phyloP scores from a whole-genome alignment of 2,888 invertebrate genomes.

The Caradrina clavipalpis region DNA sequence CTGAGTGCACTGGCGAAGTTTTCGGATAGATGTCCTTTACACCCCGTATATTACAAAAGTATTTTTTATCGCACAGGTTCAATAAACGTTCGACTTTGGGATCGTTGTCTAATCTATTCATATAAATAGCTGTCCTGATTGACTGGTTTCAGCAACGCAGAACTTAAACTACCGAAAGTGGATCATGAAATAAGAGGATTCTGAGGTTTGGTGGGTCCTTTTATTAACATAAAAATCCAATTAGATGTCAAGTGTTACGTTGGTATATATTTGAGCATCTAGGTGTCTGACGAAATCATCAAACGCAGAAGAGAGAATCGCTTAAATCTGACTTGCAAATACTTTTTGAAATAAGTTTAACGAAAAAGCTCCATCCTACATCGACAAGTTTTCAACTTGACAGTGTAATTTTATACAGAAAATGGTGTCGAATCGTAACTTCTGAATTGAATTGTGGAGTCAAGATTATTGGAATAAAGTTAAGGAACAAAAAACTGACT shows the following conservation, averaged over 20 bases:
- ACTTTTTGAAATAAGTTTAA: conserved; percentile 12
- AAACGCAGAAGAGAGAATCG: conserved; percentile 3
- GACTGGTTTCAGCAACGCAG: neutral
- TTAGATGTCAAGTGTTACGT: neutral
- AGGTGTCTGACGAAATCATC: neutral
- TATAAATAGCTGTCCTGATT: neutral
- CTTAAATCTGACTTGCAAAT: conserved; percentile 25
- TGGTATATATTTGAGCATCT: neutral
- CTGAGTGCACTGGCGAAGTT: too few species aligned
- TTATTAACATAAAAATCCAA: neutral
- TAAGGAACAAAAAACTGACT: neutral
- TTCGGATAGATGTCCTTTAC: too few species aligned
- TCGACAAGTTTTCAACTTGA: conserved; percentile 23
- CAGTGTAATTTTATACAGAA: conserved; percentile 24
- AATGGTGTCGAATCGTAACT: conserved; percentile 15
- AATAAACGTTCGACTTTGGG: conserved; percentile 26
- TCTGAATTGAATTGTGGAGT: conserved; percentile 19
- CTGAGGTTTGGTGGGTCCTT: too few species aligned
- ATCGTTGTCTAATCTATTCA: conserved; percentile 1
- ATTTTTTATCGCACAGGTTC: conserved; percentile 29
- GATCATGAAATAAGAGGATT: too few species aligned
- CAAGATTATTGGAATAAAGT: conserved; percentile 5
- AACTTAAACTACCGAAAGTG: neutral
- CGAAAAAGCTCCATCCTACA: conserved; percentile 6
- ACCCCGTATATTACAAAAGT: too few species aligned